Evolutionary conservation across 2,888 invertebrate species (phyloP).

Genomic region (Andricus curvator): DNA sequence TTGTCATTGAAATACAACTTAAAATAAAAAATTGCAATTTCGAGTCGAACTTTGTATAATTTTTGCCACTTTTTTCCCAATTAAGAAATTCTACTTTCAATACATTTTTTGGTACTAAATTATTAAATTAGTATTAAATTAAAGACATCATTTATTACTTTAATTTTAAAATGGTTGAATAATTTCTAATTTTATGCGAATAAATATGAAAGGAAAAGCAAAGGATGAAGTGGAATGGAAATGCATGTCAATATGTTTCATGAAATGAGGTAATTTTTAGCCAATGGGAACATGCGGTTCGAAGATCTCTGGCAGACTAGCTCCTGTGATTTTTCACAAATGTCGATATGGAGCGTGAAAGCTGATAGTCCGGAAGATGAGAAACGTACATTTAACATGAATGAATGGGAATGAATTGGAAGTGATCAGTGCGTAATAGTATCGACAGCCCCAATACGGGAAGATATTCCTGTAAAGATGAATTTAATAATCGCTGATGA

Average conservation of each 20-base stretch:
- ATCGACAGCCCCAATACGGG: conserved; percentile 15
- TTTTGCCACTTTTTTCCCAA: no score
- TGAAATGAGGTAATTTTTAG: conserved; percentile 37
- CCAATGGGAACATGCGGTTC: conserved; percentile 27
- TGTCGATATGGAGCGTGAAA: conserved; percentile 31
- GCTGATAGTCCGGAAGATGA: conserved; percentile 39
- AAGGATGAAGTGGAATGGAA: background rate
- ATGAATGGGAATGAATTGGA: conserved; percentile 38
- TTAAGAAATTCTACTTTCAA: no score
- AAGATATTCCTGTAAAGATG: conserved; percentile 25
- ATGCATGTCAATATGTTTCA: conserved; percentile 15
- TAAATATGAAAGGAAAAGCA: background rate
- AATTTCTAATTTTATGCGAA: background rate
- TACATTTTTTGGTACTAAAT: no score
- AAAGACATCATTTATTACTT: background rate
- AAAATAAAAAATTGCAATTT: no score
- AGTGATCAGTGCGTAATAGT: conserved; percentile 38
- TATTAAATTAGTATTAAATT: no score
- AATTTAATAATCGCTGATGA: conserved; percentile 26
- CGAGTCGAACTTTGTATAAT: no score
- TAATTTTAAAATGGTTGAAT: background rate
- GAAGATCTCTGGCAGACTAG: conserved; percentile 26
- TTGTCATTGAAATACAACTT: no score
- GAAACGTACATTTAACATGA: conserved; percentile 35
- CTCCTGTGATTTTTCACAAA: conserved; percentile 36